phyloP scores from a whole-genome alignment of 2,888 invertebrate species.

The Cheiracanthium punctorium region DNA sequence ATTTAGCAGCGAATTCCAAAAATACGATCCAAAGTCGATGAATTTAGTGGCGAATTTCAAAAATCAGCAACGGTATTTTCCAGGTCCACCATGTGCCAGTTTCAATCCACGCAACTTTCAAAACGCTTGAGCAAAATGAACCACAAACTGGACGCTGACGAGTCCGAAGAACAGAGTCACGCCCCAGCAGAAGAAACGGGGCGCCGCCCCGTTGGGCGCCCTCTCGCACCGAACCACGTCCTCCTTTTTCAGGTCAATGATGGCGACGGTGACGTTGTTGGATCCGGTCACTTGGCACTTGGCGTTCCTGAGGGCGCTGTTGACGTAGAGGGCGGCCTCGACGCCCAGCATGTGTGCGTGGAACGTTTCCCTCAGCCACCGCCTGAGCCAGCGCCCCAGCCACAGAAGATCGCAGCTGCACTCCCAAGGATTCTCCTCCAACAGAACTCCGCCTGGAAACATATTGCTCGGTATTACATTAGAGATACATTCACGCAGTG shows the following conservation, averaged over 20 bases:
- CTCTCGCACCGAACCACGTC: conserved; percentile 24
- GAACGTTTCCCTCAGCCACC: conserved; percentile 91
- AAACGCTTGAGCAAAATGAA: neutral
- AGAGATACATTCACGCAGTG: no score
- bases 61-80: no score
- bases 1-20: no score
- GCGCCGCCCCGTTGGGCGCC: neutral
- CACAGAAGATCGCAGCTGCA: conserved; percentile 93
- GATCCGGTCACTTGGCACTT: conserved; percentile 79
- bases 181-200: no score
- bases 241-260: conserved; percentile 41
- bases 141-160: neutral
- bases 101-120: no score
- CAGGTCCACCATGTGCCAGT: no score
- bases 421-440: conserved; percentile 88
- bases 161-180: neutral
- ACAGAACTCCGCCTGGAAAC: conserved; percentile 84
- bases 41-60: no score
- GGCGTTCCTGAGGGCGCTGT: conserved; percentile 81
- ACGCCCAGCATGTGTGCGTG: conserved; percentile 80
- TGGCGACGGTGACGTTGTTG: conserved; percentile 26
- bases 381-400: conserved; percentile 91
- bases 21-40: no score
- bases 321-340: conserved; percentile 79
- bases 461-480: no score